Base-by-base conservation (phyloP, 2,888 invertebrate species). In the Sabatieria punctata region DNA sequence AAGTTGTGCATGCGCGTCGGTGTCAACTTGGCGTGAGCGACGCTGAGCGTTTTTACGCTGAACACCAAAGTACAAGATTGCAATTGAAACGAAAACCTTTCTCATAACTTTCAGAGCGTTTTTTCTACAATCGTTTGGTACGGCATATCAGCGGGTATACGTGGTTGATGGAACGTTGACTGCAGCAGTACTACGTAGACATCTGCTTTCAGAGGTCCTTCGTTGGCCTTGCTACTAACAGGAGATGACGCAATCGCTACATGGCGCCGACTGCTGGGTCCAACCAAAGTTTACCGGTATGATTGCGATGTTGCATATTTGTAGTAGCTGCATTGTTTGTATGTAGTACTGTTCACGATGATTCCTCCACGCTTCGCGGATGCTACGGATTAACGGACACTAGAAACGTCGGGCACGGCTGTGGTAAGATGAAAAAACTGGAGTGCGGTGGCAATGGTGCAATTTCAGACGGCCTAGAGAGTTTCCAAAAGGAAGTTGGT, bases 401-500 rank as follows among this genome's bases (percentile, higher is more conserved):
- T 0, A 76, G 91, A 58, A 93, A 93, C 72, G 85, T 83, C 1
- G 79, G 82, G 11, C 93, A 93, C 71, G 91, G 91, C 18, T 88
- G 91, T 63, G 86, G 85, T 79, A 73, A 41, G 19, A 37, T 41
- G 6, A 48, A 49, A 11, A 39, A 43, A 27, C 50, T 52, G 8
- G 43, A 35, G 1, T 22, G 41, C 15, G 55, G n/a, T n/a, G n/a
- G n/a, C n/a, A n/a, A n/a, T n/a, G n/a, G n/a, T n/a, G n/a, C n/a
- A n/a, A n/a, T n/a, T n/a, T n/a, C n/a, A n/a, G n/a, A n/a, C n/a
- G n/a, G n/a, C n/a, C n/a, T n/a, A n/a, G n/a, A n/a, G n/a, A n/a
- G n/a, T n/a, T n/a, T n/a, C n/a, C n/a, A n/a, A n/a, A n/a, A n/a
- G n/a, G n/a, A n/a, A n/a, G n/a, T n/a, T n/a, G n/a, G n/a, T n/a